Conservation (phyloP, 2,888 invertebrate species). For the Tipula vernalis region DNA sequence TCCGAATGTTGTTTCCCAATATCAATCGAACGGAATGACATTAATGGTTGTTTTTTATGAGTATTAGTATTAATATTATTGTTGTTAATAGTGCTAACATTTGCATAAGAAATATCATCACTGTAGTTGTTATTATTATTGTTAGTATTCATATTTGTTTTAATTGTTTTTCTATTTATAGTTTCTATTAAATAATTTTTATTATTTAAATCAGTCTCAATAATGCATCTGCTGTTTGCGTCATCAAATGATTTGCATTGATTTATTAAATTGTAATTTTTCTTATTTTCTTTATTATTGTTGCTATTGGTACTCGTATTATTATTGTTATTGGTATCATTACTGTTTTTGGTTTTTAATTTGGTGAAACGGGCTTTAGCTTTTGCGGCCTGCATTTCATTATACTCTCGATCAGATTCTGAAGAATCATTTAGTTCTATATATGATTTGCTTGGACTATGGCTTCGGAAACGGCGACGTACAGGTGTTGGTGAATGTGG, state of each 20-base stretch:
- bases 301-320: background rate
- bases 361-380: background rate
- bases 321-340: background rate
- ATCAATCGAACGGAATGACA: conserved; percentile 38
- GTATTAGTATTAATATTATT: background rate
- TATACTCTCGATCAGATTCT: conserved; percentile 21
- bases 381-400: background rate
- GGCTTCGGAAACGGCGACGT: conserved; percentile 22
- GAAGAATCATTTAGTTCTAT: conserved; percentile 20
- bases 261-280: background rate
- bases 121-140: conserved; percentile 11
- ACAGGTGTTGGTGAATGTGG: conserved; percentile 20
- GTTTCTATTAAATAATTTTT: background rate
- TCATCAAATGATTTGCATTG: background rate
- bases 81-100: conserved; percentile 16
- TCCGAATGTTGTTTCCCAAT: conserved; percentile 30
- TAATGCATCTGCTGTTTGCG: background rate
- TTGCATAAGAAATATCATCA: conserved; percentile 16
- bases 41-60: conserved; percentile 20
- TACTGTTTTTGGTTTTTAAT: background rate
- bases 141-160: background rate
- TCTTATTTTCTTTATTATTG: background rate
- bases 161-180: conserved; percentile 18
- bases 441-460: conserved; percentile 18
- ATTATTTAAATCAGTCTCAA: background rate